Conservation (phyloP, 1,140 invertebrate genomes). For the Euura saliciscinereae region DNA sequence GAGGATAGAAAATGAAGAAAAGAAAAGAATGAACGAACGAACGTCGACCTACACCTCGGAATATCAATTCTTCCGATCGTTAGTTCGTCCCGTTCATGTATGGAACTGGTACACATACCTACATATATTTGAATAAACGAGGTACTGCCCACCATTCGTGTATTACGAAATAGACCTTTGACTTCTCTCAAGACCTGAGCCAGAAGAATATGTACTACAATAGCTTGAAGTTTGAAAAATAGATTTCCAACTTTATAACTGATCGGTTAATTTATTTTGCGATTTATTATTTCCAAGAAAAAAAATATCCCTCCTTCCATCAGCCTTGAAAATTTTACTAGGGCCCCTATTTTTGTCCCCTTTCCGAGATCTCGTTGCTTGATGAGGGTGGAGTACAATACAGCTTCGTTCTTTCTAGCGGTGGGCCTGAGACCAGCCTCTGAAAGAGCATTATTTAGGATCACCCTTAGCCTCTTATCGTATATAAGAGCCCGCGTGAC, state of each 20-base stretch:
- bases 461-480: background rate
- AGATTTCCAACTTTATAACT: no score
- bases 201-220: no score
- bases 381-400: no score
- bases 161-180: slow-evolving; percentile 1
- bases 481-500: background rate
- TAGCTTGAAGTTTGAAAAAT: no score
- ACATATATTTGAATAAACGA: background rate
- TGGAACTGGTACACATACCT: background rate
- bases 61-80: background rate
- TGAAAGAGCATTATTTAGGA: background rate
- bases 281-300: no score
- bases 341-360: no score
- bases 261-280: no score
- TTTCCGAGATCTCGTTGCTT: no score
- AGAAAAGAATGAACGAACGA: background rate
- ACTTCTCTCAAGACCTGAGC: background rate
- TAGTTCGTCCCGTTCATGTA: background rate
- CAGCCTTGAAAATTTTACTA: background rate
- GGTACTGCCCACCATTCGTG: background rate
- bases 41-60: slow-evolving; percentile 1
- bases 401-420: no score
- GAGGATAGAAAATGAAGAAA: background rate
- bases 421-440: no score
- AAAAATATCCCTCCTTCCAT: background rate